phyloP scores from a whole-genome alignment of 2,113 vertebrate genomes.

The Dolichallabes microphthalmus region DNA sequence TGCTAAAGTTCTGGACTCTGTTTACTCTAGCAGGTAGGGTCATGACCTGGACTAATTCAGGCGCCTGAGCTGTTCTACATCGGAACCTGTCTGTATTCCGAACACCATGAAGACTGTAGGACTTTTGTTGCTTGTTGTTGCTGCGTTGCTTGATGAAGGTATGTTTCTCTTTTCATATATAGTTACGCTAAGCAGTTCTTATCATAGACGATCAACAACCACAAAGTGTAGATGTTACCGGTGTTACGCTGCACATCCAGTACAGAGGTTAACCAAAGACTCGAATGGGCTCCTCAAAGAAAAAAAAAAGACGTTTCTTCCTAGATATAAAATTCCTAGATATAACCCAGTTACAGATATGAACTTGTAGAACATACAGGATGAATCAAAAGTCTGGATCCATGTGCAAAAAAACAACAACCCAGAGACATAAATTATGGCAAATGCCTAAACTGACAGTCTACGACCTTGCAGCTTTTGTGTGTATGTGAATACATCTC shows the following conservation, averaged over 20 bases:
- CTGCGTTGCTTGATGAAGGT: conserved; percentile 41
- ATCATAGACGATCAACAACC: conserved; percentile 1
- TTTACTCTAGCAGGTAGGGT: conserved; percentile 1
- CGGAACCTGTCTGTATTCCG: not conserved
- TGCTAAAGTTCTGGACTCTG: not conserved
- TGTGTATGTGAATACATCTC: too few relatives aligned
- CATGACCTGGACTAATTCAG: not conserved
- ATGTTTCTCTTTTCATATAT: conserved; percentile 14
- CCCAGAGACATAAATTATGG: too few relatives aligned
- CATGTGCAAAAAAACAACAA: too few relatives aligned
- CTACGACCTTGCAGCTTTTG: too few relatives aligned
- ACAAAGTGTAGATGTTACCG: conserved; percentile 9
- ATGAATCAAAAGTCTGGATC: too few relatives aligned
- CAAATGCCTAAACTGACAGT: too few relatives aligned
- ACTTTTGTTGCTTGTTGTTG: conserved; percentile 32
- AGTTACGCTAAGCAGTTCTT: not conserved
- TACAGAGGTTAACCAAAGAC: not conserved
- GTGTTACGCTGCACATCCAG: not conserved
- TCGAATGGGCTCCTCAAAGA: not conserved
- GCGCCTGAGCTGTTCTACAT: not conserved
- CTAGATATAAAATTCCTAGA: not conserved
- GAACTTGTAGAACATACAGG: not conserved
- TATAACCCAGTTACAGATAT: not conserved
- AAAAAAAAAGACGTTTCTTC: not conserved
- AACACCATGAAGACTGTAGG: conserved; percentile 31